Conservation (phyloP, 2,888 invertebrate species). For the Chelonus formosanus region DNA sequence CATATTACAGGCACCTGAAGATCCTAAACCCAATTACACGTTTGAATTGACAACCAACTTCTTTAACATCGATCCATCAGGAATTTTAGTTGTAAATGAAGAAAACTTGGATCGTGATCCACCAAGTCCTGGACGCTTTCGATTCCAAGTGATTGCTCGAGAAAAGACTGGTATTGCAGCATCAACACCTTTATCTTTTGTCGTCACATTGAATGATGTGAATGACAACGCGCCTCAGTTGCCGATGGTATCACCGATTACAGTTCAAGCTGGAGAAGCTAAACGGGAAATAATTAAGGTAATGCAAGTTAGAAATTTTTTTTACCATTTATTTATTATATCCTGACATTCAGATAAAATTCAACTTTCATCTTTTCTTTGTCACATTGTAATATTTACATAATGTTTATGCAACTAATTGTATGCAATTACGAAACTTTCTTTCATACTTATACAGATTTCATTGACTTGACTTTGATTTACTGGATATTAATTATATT, state of each 20-base stretch:
- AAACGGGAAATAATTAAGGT: conserved; percentile 76
- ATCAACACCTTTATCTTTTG: conserved; percentile 82
- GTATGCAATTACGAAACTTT: too few relatives aligned
- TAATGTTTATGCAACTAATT: too few relatives aligned
- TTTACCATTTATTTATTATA: neutral
- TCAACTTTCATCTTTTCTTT: too few relatives aligned
- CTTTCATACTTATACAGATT: too few relatives aligned
- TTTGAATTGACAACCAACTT: conserved; percentile 87
- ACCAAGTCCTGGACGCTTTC: conserved; percentile 83
- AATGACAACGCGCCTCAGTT: conserved; percentile 88
- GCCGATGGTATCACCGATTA: conserved; percentile 81
- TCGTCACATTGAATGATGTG: conserved; percentile 80
- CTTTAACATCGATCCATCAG: conserved; percentile 80
- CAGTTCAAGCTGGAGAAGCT: conserved; percentile 81
- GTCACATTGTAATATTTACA: too few relatives aligned
- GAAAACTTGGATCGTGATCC: conserved; percentile 87
- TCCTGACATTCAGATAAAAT: too few relatives aligned
- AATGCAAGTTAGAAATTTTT: conserved; percentile 4
- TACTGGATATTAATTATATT: too few relatives aligned
- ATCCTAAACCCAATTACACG: conserved; percentile 80
- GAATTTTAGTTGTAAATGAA: conserved; percentile 80
- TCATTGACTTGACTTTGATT: too few relatives aligned
- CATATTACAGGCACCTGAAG: conserved; percentile 75
- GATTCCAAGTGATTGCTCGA: conserved; percentile 88
- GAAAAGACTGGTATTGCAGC: conserved; percentile 82